Evolutionary conservation across 2,888 invertebrate genomes (phyloP).

Genomic region (Esperia sulphurella): DNA sequence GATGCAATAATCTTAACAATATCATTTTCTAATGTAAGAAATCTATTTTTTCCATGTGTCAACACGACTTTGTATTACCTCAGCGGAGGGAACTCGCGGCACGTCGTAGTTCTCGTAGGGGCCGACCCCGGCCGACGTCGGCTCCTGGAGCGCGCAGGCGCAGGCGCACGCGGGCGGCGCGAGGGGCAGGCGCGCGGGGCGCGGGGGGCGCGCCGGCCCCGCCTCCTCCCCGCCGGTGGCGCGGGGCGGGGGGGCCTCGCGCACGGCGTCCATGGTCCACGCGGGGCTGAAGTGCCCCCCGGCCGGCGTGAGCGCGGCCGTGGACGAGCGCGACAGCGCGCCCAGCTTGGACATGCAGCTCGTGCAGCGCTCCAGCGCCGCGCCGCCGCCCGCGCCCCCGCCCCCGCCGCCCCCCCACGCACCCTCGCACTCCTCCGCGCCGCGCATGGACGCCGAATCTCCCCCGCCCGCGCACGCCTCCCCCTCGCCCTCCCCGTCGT

Average conservation of each 20-base stretch:
- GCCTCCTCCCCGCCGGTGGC: neutral
- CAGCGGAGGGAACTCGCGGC: conserved; percentile 80
- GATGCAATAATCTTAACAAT: no score
- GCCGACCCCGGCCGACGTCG: conserved; percentile 54
- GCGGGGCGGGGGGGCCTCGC: conserved; percentile 28
- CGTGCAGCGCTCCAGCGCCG: conserved; percentile 81
- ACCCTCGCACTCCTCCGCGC: conserved; percentile 16
- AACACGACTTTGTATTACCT: conserved; percentile 48
- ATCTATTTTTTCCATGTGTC: no score
- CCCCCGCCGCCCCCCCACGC: conserved; percentile 29
- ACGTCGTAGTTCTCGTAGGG: conserved; percentile 90
- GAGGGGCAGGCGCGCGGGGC: neutral
- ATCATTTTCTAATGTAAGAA: no score
- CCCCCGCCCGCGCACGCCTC: conserved; percentile 32
- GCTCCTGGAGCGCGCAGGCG: conserved; percentile 18
- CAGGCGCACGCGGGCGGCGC: neutral
- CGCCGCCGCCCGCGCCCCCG: conserved; percentile 36
- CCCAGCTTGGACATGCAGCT: conserved; percentile 90
- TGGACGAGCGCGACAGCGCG: conserved; percentile 83
- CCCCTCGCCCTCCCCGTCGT: conserved; percentile 32
- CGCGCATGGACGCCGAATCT: conserved; percentile 39
- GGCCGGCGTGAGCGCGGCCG: conserved; percentile 74
- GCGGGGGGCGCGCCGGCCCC: neutral
- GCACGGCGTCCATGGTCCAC: conserved; percentile 74
- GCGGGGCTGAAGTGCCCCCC: conserved; percentile 75